Conservation (phyloP, 2,797 vertebrate genomes). For the Erethizon dorsatum region DNA sequence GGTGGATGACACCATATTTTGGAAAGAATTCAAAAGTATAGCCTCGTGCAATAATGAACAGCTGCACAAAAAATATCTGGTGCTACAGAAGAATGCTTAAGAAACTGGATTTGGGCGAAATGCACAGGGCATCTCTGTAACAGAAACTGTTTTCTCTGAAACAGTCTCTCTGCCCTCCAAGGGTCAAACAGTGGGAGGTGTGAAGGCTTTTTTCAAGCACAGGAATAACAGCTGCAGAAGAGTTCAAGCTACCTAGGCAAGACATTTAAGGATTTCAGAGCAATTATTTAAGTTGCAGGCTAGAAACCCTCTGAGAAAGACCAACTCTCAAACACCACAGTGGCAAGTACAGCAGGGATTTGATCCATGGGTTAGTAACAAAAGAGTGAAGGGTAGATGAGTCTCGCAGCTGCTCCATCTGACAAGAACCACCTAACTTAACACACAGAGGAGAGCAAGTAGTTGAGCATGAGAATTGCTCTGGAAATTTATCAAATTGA, state of each 20-base stretch:
- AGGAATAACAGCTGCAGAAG: background rate
- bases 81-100: background rate
- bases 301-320: background rate
- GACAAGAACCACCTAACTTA: background rate
- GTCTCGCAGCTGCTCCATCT: no score
- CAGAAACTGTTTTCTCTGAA: background rate
- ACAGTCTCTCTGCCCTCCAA: background rate
- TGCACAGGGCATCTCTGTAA: background rate
- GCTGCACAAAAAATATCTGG: background rate
- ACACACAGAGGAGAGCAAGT: background rate
- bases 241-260: background rate
- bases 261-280: background rate
- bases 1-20: background rate
- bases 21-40: background rate
- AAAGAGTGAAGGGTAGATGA: background rate
- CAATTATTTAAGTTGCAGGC: background rate
- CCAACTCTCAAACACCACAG: background rate
- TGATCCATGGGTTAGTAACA: background rate
- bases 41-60: background rate
- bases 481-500: slow-evolving; percentile 62
- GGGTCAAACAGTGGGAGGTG: background rate
- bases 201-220: background rate
- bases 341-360: rapidly evolving
- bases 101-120: background rate
- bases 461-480: background rate